phyloP scores from a whole-genome alignment of 2,113 vertebrate genomes.

The Meles meles region DNA sequence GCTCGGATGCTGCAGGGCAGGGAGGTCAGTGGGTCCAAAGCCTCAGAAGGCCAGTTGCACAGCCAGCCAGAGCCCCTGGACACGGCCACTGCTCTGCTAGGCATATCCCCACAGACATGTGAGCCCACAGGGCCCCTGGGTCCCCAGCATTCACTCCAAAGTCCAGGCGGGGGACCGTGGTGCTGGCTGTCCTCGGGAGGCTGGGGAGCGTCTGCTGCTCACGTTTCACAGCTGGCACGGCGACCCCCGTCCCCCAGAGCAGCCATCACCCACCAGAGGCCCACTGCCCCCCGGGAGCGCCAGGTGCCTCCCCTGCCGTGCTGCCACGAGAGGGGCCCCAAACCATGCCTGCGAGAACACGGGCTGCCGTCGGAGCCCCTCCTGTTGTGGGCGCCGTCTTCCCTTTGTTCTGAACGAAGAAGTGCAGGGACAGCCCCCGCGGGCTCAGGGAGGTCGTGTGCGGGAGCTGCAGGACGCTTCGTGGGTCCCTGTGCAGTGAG shows the following conservation, averaged over 20 bases:
- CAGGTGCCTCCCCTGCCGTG: neutral
- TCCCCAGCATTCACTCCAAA: neutral
- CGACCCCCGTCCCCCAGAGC: neutral
- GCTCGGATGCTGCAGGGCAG: neutral
- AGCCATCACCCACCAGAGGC: neutral
- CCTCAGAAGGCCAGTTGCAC: no score
- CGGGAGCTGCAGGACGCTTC: no score
- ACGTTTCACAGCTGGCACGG: neutral
- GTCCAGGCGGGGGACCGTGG: neutral
- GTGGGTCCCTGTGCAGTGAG: no score
- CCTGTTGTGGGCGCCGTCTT: fast-evolving
- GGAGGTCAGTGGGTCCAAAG: neutral
- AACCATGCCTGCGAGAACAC: neutral
- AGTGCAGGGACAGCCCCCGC: neutral
- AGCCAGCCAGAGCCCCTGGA: neutral
- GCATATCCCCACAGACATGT: no score
- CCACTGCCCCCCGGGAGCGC: no score
- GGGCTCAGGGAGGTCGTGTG: neutral
- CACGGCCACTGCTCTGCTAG: neutral
- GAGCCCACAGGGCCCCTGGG: neutral
- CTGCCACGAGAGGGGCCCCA: neutral
- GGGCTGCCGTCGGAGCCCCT: fast-evolving
- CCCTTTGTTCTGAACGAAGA: neutral
- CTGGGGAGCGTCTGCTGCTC: no score
- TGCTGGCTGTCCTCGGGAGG: neutral